Conservation (phyloP, 2,888 invertebrate genomes). For the Chloroclysta siterata region DNA sequence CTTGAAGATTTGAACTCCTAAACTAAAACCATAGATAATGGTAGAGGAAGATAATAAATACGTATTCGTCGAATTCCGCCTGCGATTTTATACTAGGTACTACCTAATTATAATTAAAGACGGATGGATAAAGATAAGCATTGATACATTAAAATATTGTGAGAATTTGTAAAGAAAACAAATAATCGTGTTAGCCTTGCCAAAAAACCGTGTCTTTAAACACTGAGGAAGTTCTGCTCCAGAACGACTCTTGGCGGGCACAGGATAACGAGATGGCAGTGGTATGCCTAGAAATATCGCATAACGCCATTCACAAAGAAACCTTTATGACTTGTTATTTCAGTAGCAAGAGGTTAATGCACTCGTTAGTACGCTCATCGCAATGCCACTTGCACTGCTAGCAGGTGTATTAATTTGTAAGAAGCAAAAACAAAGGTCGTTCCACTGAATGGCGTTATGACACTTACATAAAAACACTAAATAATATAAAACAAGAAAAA, state of each 20-base stretch:
- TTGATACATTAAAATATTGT: conserved; percentile 37
- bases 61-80: neutral
- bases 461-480: conserved; percentile 46
- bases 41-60: conserved; percentile 9
- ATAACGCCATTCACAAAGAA: conserved; percentile 57
- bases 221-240: conserved; percentile 75
- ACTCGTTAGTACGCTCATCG: conserved; percentile 48
- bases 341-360: conserved; percentile 48
- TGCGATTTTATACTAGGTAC: conserved; percentile 11
- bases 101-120: conserved; percentile 14
- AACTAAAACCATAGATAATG: conserved; percentile 7
- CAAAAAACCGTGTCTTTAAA: conserved; percentile 73
- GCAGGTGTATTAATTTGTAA: conserved; percentile 40
- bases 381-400: conserved; percentile 50
- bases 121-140: conserved; percentile 24
- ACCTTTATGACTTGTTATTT: conserved; percentile 36
- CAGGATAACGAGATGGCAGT: conserved; percentile 53
- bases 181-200: conserved; percentile 67
- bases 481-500: conserved; percentile 36
- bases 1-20: conserved; percentile 4
- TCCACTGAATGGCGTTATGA: conserved; percentile 56
- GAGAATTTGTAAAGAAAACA: conserved; percentile 40
- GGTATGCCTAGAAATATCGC: conserved; percentile 54
- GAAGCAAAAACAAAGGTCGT: conserved; percentile 48
- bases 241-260: conserved; percentile 64